A percentile compares a stretch with the other conserved stretches of the same genome.
These are phyloP conservation scores for Catostylus mosaicus DNA, from an alignment of 30 jellyfish, hydroid and myxozoan genomes.

Conservation along the genomic window DNA sequence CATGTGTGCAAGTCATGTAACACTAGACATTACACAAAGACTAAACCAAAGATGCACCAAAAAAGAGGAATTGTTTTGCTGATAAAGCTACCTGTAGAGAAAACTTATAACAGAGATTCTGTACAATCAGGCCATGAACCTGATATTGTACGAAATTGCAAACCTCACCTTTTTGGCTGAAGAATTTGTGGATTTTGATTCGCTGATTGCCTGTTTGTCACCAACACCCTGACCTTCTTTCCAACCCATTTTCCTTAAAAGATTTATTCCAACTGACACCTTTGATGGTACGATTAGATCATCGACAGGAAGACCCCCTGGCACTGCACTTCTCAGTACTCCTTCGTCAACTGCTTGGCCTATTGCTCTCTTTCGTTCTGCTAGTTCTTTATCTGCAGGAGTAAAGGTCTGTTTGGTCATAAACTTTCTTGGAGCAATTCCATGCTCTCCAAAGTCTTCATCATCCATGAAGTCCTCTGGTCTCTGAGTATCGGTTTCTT, in stretches of 20 bases:
- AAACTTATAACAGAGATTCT: too few relatives aligned
- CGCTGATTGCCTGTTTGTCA: slow-evolving; percentile 50
- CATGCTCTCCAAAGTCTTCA: slow-evolving; percentile 94
- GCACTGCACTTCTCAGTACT: slow-evolving; percentile 85
- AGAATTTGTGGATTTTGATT: neutral
- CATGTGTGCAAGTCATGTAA: too few relatives aligned
- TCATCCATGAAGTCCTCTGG: slow-evolving; percentile 99
- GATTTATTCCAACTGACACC: slow-evolving; percentile 80
- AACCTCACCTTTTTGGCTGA: neutral
- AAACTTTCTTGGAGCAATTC: slow-evolving; percentile 92
- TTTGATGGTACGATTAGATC: slow-evolving; percentile 78
- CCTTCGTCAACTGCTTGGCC: slow-evolving; percentile 84
- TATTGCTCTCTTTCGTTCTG: slow-evolving; percentile 53
- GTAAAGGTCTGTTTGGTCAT: slow-evolving; percentile 68
- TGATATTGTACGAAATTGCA: too few relatives aligned
- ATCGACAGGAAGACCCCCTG: slow-evolving; percentile 88
- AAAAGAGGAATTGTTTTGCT: too few relatives aligned
- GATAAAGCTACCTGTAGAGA: too few relatives aligned
- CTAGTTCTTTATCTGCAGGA: slow-evolving; percentile 70
- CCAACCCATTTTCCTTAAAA: slow-evolving; percentile 98
- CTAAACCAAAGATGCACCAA: too few relatives aligned
- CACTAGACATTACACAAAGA: too few relatives aligned
- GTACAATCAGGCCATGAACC: too few relatives aligned
- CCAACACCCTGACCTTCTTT: slow-evolving; percentile 99
- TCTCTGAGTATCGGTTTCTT: slow-evolving; percentile 31